These are phyloP conservation scores for Manis crassicaudata DNA, from an alignment of 2,797 vertebrate genomes.

Conservation along the genomic window DNA sequence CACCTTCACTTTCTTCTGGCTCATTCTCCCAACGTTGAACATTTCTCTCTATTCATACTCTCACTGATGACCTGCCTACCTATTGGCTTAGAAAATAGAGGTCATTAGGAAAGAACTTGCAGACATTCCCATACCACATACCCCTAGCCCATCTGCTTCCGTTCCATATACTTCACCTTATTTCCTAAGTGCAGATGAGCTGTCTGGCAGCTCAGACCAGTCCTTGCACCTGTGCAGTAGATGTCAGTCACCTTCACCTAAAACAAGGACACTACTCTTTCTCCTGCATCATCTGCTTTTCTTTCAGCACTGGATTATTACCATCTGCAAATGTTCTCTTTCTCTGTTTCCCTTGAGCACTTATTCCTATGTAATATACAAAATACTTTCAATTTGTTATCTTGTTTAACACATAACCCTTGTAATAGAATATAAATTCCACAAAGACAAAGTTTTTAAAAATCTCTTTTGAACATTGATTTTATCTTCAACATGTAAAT, in stretches of 20 bases:
- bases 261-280: background rate
- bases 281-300: background rate
- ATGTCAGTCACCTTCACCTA: background rate
- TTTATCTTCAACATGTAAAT: background rate
- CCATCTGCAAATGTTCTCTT: background rate
- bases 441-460: background rate
- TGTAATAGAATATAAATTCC: background rate
- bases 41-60: background rate
- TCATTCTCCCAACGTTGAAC: background rate
- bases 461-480: background rate
- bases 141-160: background rate
- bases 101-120: background rate
- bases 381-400: background rate
- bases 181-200: background rate
- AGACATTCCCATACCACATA: background rate
- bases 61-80: background rate
- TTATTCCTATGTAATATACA: background rate
- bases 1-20: background rate
- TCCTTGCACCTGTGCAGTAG: background rate
- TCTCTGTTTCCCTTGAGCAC: background rate
- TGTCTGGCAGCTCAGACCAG: background rate
- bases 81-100: background rate
- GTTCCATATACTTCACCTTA: too few species aligned
- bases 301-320: background rate
- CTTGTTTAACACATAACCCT: background rate